A percentile compares a stretch with the other conserved stretches of the same genome.
Evolutionary conservation across 2,888 invertebrate genomes (phyloP).

Genomic region (Monochamus alternatus): DNA sequence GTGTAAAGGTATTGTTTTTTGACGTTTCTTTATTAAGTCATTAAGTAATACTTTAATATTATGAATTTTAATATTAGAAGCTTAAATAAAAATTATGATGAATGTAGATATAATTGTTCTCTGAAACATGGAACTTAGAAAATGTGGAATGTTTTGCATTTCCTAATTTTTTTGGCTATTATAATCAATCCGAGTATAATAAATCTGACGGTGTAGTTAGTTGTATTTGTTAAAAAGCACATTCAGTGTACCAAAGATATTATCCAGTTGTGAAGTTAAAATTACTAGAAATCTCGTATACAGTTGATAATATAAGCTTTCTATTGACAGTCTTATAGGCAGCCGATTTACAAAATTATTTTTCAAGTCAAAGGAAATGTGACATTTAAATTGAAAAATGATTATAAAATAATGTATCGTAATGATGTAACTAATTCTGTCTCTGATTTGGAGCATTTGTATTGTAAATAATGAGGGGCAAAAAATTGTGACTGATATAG

Average conservation of each 20-base stretch:
- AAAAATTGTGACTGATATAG: too few species aligned
- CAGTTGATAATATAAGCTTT: neutral
- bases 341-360: too few species aligned
- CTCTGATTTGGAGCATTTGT: too few species aligned
- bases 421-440: too few species aligned
- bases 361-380: too few species aligned
- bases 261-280: neutral
- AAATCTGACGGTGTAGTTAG: conserved; percentile 1
- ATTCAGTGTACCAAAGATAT: neutral
- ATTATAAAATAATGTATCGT: too few species aligned
- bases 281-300: conserved; percentile 21
- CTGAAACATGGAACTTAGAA: conserved; percentile 21
- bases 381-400: too few species aligned
- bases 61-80: neutral
- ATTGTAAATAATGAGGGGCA: too few species aligned
- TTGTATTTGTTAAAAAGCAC: conserved; percentile 21
- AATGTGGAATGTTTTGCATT: conserved; percentile 7
- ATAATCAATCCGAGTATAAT: conserved; percentile 18
- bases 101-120: conserved; percentile 23
- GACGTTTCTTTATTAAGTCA: too few species aligned
- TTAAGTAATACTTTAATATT: too few species aligned
- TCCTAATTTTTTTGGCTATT: conserved; percentile 3
- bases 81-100: conserved; percentile 8
- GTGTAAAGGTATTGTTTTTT: too few species aligned
- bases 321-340: neutral